A percentile compares a stretch with the other conserved stretches of the same genome.
These are phyloP conservation scores for Neopipo cinnamomea DNA, from an alignment of 2,113 vertebrate species.

Conservation along the genomic window DNA sequence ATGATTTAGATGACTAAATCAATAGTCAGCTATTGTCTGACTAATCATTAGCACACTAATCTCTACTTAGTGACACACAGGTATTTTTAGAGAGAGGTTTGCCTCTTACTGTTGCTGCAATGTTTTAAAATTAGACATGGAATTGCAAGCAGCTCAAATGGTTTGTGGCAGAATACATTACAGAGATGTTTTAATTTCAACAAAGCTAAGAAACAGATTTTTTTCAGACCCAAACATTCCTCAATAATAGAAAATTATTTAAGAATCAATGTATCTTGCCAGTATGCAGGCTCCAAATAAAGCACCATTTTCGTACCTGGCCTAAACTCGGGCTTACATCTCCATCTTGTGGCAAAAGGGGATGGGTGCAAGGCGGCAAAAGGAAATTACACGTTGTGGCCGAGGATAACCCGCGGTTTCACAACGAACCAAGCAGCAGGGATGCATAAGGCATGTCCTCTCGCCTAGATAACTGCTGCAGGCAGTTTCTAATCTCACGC, in stretches of 20 bases:
- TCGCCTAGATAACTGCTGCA: not conserved
- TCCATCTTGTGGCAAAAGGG: conserved; percentile 20
- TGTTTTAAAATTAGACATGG: not conserved
- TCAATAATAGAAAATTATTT: not conserved
- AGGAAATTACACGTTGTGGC: fast-evolving
- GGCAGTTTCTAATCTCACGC: not conserved
- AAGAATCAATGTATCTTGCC: not conserved
- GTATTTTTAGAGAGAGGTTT: not conserved
- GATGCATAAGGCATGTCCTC: not conserved
- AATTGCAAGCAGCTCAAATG: not conserved
- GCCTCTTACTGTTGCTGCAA: not conserved
- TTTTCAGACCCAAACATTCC: not conserved
- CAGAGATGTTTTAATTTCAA: not conserved
- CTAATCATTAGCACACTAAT: not conserved
- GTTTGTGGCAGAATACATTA: not conserved
- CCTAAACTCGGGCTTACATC: not conserved
- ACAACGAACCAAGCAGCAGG: fast-evolving
- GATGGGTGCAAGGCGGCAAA: not conserved
- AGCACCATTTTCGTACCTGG: fast-evolving
- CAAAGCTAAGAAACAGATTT: not conserved
- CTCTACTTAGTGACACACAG: not conserved
- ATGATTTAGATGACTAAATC: not conserved
- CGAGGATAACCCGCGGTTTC: not conserved
- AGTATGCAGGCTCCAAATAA: not conserved
- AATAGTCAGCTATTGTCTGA: not conserved